Evolutionary conservation across 2,888 invertebrate genomes (phyloP).

Genomic region (Spisula solida): DNA sequence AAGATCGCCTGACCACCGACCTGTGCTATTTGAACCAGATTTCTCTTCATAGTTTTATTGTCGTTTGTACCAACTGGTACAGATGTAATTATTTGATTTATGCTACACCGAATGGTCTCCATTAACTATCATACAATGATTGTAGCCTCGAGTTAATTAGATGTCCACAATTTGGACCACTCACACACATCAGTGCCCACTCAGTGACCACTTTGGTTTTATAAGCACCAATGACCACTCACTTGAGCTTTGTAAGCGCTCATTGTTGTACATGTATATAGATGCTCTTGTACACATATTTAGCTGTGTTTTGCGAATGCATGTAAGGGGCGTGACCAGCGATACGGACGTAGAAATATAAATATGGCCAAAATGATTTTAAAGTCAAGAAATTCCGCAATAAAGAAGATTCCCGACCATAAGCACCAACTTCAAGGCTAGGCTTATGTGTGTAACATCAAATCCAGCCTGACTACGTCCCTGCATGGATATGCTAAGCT

Average conservation of each 20-base stretch:
- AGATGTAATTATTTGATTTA: neutral
- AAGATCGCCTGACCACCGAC: neutral
- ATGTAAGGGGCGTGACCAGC: too few relatives aligned
- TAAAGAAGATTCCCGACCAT: too few relatives aligned
- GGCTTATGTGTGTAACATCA: too few relatives aligned
- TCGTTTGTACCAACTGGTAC: neutral
- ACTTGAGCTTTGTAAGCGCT: neutral
- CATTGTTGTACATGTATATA: neutral
- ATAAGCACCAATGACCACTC: neutral
- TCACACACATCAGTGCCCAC: neutral
- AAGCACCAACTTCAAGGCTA: too few relatives aligned
- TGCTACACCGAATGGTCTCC: neutral
- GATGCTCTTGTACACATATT: too few relatives aligned
- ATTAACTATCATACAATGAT: neutral
- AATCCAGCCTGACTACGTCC: too few relatives aligned
- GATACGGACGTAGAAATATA: too few relatives aligned
- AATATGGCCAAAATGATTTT: too few relatives aligned
- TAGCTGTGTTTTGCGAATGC: too few relatives aligned
- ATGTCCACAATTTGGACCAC: neutral
- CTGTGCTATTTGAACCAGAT: neutral
- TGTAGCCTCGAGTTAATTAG: neutral
- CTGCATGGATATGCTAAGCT: too few relatives aligned
- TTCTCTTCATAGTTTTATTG: neutral
- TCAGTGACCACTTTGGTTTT: constrained; percentile 1
- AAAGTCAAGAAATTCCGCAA: too few relatives aligned